These are phyloP conservation scores for Drosophila kikkawai DNA, from an alignment of 1,140 invertebrate genomes.

Conservation along the genomic window DNA sequence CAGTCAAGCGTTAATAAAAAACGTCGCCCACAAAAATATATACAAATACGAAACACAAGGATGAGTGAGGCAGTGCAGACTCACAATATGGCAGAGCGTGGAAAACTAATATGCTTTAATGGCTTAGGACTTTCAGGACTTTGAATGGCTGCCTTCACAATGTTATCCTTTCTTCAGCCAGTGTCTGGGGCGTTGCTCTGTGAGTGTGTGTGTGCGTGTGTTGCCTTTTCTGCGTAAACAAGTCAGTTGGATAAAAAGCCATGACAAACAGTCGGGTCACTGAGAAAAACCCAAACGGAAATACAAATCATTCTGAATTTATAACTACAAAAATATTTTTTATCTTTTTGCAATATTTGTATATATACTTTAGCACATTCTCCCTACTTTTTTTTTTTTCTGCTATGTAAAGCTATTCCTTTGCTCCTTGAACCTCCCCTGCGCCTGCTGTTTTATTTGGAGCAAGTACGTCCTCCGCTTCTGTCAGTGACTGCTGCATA, in stretches of 20 bases:
- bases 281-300: slow-evolving; percentile 1
- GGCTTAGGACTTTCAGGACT: slow-evolving; percentile 79
- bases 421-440: neutral
- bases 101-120: slow-evolving; percentile 82
- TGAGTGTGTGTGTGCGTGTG: slow-evolving; percentile 13
- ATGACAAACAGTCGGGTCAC: slow-evolving; percentile 26
- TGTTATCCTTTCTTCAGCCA: slow-evolving; percentile 69
- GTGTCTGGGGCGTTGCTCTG: slow-evolving; percentile 12
- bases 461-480: slow-evolving; percentile 1
- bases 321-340: neutral
- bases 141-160: slow-evolving; percentile 74
- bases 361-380: neutral
- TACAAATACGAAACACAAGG: slow-evolving; percentile 42
- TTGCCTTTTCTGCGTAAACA: slow-evolving; percentile 64
- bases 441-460: neutral
- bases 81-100: slow-evolving; percentile 44
- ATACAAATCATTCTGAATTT: neutral
- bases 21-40: slow-evolving; percentile 63
- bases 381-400: neutral
- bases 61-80: neutral
- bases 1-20: slow-evolving; percentile 73
- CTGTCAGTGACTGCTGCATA: slow-evolving; percentile 56
- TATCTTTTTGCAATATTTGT: neutral
- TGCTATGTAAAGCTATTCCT: neutral
- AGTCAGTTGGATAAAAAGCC: slow-evolving; percentile 72